Evolutionary conservation across 2,888 invertebrate species (phyloP).

Genomic region (Erannis defoliaria): DNA sequence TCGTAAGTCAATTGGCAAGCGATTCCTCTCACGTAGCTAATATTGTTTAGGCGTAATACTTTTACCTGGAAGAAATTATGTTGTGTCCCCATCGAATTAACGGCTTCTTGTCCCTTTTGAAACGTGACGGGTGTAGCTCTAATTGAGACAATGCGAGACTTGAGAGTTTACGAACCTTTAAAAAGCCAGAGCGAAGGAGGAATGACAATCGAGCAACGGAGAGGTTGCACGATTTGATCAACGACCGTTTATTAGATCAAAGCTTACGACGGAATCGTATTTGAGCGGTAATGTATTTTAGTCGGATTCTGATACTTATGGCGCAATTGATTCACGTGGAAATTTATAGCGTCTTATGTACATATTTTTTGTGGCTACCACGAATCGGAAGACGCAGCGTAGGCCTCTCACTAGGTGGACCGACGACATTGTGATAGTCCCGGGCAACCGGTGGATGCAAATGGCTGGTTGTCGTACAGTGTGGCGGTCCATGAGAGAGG

Average conservation of each 20-base stretch:
- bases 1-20: conserved; percentile 64
- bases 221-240: conserved; percentile 22
- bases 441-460: no score
- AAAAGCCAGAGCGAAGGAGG: conserved; percentile 32
- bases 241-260: conserved; percentile 18
- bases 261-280: neutral
- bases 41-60: conserved; percentile 78
- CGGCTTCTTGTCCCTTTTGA: conserved; percentile 53
- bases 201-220: conserved; percentile 27
- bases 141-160: conserved; percentile 42
- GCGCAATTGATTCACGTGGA: neutral
- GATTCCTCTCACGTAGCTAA: conserved; percentile 74
- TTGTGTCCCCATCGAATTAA: conserved; percentile 71
- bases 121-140: conserved; percentile 37
- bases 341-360: neutral
- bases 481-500: no score
- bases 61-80: conserved; percentile 75
- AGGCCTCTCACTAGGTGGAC: no score
- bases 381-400: no score
- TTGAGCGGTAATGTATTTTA: neutral
- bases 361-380: no score
- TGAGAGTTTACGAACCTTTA: conserved; percentile 35
- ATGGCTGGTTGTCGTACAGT: no score
- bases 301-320: neutral
- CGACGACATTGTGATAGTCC: no score